These are phyloP conservation scores for Ceramica pisi DNA, from an alignment of 2,888 invertebrate genomes.

Conservation along the genomic window DNA sequence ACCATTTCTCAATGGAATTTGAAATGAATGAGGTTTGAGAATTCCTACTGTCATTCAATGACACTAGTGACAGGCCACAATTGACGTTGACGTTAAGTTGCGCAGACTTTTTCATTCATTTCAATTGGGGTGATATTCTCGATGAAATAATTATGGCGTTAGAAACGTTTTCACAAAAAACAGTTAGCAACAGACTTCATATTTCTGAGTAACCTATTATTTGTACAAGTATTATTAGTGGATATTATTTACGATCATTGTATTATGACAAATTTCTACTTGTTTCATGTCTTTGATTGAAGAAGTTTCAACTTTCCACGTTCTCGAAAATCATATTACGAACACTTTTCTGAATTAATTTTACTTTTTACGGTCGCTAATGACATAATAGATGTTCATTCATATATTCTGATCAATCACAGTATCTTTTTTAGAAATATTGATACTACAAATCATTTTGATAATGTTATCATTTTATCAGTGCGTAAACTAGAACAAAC, in stretches of 20 bases:
- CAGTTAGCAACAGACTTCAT: neutral
- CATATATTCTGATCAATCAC: constrained; percentile 27
- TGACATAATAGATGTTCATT: constrained; percentile 23
- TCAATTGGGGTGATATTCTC: constrained; percentile 24
- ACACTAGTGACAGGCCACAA: neutral
- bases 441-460: constrained; percentile 74
- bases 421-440: constrained; percentile 36
- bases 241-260: neutral
- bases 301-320: neutral
- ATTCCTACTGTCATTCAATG: neutral
- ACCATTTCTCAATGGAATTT: neutral
- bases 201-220: neutral
- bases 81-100: constrained; percentile 27
- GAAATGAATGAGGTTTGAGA: neutral
- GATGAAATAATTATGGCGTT: neutral
- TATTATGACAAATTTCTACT: neutral
- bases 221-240: neutral
- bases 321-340: neutral
- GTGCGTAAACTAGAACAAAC: constrained; percentile 84
- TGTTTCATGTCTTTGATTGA: neutral
- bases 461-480: constrained; percentile 89
- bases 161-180: neutral
- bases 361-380: neutral
- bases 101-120: constrained; percentile 9
- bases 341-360: neutral